A percentile compares a stretch with the other conserved stretches of the same genome.
phyloP scores from a whole-genome alignment of 2,888 invertebrate genomes.

The Dioctria linearis region DNA sequence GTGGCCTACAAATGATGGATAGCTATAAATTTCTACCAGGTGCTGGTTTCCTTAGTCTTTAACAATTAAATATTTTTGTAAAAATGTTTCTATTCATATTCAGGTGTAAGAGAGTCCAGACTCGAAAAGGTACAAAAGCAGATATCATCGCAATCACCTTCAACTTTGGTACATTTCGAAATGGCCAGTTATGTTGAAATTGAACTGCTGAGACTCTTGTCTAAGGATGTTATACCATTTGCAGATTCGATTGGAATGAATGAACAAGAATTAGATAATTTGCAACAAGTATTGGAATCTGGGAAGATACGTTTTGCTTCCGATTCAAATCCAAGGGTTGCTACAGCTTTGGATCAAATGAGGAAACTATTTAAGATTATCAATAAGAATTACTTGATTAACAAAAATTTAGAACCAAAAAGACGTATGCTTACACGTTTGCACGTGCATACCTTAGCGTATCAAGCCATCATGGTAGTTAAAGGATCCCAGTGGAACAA shows the following conservation, averaged over 20 bases:
- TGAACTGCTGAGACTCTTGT: slow-evolving; percentile 77
- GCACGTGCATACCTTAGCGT: slow-evolving; percentile 90
- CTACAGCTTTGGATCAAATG: slow-evolving; percentile 86
- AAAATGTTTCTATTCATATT: background rate
- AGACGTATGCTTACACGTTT: slow-evolving; percentile 79
- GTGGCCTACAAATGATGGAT: slow-evolving; percentile 92
- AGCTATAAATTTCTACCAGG: slow-evolving; percentile 72
- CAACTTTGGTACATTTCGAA: slow-evolving; percentile 85
- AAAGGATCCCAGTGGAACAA: slow-evolving; percentile 82
- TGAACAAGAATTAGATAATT: slow-evolving; percentile 87
- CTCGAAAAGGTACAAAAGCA: slow-evolving; percentile 78
- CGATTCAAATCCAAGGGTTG: slow-evolving; percentile 85
- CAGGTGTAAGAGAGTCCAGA: slow-evolving; percentile 78
- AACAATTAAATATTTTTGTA: slow-evolving; percentile 8
- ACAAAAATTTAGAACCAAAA: slow-evolving; percentile 66
- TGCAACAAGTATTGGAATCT: slow-evolving; percentile 79
- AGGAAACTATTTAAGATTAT: slow-evolving; percentile 75
- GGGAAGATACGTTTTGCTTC: slow-evolving; percentile 82
- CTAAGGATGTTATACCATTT: slow-evolving; percentile 79
- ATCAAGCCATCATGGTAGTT: slow-evolving; percentile 84
- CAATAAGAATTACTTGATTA: slow-evolving; percentile 62
- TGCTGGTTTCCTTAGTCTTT: background rate
- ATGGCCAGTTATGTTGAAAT: slow-evolving; percentile 89
- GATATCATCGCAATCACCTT: slow-evolving; percentile 75
- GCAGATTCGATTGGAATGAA: slow-evolving; percentile 91